Evolutionary conservation across 2,797 vertebrate genomes (phyloP).

Genomic region (Numenius phaeopus): DNA sequence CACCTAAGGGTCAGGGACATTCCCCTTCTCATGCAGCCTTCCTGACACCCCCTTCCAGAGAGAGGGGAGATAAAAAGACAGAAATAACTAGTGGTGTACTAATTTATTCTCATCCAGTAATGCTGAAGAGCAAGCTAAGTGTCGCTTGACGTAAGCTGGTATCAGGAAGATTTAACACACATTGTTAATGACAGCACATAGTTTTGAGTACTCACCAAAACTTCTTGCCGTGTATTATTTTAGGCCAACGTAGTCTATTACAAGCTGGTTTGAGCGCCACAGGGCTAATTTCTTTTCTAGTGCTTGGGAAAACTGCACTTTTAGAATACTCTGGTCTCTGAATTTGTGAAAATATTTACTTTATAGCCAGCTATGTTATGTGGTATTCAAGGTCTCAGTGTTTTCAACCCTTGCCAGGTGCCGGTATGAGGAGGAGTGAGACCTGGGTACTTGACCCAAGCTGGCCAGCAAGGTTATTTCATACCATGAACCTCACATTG

Average conservation of each 20-base stretch:
- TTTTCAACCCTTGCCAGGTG: background rate
- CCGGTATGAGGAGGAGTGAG: background rate
- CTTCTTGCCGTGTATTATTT: accelerated
- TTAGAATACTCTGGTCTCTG: background rate
- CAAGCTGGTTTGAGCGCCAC: background rate
- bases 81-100: accelerated
- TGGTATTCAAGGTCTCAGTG: background rate
- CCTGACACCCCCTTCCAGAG: too few relatives aligned
- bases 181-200: accelerated
- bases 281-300: background rate
- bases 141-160: accelerated
- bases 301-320: background rate
- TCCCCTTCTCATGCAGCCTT: accelerated
- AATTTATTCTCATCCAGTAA: accelerated
- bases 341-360: background rate
- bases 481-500: background rate
- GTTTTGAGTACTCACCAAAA: accelerated
- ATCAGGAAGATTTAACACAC: accelerated
- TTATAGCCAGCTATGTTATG: background rate
- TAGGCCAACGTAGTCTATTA: accelerated
- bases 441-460: background rate
- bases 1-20: background rate
- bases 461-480: background rate
- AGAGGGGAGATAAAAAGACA: accelerated
- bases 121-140: accelerated